Conservation (phyloP, 2,113 vertebrate genomes). For the Puffinus mauretanicus region DNA sequence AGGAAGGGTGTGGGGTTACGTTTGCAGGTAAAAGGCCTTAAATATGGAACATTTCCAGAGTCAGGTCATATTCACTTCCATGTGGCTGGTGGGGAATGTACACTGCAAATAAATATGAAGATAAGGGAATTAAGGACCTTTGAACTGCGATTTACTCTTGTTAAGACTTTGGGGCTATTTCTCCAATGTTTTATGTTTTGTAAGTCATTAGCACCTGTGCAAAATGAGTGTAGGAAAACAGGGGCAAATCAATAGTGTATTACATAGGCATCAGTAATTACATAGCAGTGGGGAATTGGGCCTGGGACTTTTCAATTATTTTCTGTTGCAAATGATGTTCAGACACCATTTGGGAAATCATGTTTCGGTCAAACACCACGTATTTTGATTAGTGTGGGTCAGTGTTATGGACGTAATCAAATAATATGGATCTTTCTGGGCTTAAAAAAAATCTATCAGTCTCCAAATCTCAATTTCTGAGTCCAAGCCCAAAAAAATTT, state of each 20-base stretch:
- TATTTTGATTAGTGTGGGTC: slow-evolving; percentile 1
- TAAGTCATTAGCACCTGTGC: slow-evolving; percentile 10
- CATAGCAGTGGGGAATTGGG: neutral
- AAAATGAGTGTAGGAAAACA: slow-evolving; percentile 20
- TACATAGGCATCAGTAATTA: slow-evolving; percentile 43
- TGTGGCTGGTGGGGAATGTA: neutral
- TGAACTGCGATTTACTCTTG: neutral
- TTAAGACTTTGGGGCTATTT: neutral
- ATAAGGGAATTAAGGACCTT: neutral
- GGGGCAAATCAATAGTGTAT: slow-evolving; percentile 14
- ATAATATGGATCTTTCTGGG: neutral
- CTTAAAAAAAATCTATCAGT: neutral
- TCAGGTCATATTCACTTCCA: neutral
- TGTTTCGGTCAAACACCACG: neutral
- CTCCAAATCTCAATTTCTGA: neutral
- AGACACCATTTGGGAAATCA: slow-evolving; percentile 43
- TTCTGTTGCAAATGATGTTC: slow-evolving; percentile 25
- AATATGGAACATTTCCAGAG: neutral
- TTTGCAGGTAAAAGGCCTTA: neutral
- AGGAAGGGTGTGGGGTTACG: neutral
- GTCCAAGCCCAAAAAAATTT: neutral
- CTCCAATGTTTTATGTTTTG: neutral
- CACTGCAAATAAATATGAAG: neutral
- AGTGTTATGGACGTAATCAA: slow-evolving; percentile 6
- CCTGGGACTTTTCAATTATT: slow-evolving; percentile 41